A percentile compares a stretch with the other conserved stretches of the same genome.
phyloP scores from a whole-genome alignment of 2,888 invertebrate species.

The Tenthredo scrophulariae region DNA sequence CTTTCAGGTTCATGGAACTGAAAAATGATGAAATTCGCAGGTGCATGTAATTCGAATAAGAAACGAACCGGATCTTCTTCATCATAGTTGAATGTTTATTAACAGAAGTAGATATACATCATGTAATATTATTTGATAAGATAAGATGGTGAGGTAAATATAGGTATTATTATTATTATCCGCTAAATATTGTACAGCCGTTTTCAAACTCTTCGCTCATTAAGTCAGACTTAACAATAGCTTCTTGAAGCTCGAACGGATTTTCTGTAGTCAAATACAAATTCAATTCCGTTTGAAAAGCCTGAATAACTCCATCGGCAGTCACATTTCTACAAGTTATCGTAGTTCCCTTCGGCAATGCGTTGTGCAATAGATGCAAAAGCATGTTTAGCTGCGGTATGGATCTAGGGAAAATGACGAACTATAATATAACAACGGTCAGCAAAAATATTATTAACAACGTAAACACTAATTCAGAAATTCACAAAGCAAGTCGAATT shows the following conservation, averaged over 20 bases:
- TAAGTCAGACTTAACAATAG: constrained; percentile 70
- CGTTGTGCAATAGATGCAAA: constrained; percentile 64
- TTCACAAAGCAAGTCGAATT: background rate
- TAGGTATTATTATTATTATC: background rate
- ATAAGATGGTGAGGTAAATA: background rate
- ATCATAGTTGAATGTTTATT: constrained; percentile 12
- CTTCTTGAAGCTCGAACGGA: constrained; percentile 64
- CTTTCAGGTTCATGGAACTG: constrained; percentile 3
- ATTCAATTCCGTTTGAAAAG: constrained; percentile 68
- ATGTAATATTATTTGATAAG: background rate
- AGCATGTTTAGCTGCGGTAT: constrained; percentile 67
- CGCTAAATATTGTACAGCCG: constrained; percentile 19
- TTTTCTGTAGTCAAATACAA: constrained; percentile 64
- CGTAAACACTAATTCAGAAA: background rate
- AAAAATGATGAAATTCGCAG: constrained; percentile 1
- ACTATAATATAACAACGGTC: background rate
- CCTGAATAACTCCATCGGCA: constrained; percentile 64
- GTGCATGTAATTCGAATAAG: constrained; percentile 15
- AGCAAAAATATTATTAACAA: background rate
- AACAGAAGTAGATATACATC: background rate
- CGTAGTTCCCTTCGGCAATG: constrained; percentile 64
- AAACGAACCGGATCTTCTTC: background rate
- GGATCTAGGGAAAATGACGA: constrained; percentile 62
- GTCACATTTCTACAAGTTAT: constrained; percentile 59
- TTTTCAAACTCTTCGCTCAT: constrained; percentile 59